Conservation (phyloP, 2,888 invertebrate genomes). For the Pantelozetes paolii region DNA sequence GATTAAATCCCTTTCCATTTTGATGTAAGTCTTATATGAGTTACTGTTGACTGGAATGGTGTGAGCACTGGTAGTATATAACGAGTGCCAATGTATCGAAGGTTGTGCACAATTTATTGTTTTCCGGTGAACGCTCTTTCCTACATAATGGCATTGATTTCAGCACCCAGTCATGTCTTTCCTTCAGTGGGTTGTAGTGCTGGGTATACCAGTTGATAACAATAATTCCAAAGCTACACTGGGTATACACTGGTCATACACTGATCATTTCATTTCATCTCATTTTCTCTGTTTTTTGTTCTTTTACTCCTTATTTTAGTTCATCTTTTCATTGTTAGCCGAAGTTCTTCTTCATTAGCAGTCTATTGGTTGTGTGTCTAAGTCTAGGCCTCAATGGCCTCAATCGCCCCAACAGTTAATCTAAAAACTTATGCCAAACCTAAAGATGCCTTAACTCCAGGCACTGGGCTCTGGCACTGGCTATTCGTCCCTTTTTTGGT, state of each 20-base stretch:
- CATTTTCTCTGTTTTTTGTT: slow-evolving; percentile 31
- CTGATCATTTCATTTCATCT: slow-evolving; percentile 22
- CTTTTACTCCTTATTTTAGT: slow-evolving; percentile 1
- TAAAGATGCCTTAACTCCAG: slow-evolving; percentile 21
- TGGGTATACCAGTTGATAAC: slow-evolving; percentile 27
- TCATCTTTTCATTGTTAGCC: slow-evolving; percentile 24
- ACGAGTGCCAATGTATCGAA: slow-evolving; percentile 28
- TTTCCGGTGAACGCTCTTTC: slow-evolving; percentile 31
- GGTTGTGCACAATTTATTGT: slow-evolving; percentile 26
- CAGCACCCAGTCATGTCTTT: slow-evolving; percentile 6
- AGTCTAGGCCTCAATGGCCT: slow-evolving; percentile 8
- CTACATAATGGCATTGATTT: slow-evolving; percentile 32
- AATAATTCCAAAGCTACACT: slow-evolving; percentile 23
- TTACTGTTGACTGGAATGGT: not conserved
- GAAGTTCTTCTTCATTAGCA: slow-evolving; percentile 20
- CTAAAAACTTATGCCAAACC: slow-evolving; percentile 24
- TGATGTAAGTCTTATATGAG: not conserved
- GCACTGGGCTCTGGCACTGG: too few relatives aligned
- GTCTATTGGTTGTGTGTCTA: not conserved
- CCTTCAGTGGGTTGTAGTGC: not conserved
- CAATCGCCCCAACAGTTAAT: slow-evolving; percentile 16
- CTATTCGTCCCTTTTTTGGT: slow-evolving; percentile 6
- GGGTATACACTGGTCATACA: too few relatives aligned
- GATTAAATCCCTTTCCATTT: not conserved
- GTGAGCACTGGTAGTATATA: slow-evolving; percentile 3